Evolutionary conservation across 2,888 invertebrate genomes (phyloP), one percentile per base, ranked within the genome.

Genomic region (Hybos culiciformis): DNA sequence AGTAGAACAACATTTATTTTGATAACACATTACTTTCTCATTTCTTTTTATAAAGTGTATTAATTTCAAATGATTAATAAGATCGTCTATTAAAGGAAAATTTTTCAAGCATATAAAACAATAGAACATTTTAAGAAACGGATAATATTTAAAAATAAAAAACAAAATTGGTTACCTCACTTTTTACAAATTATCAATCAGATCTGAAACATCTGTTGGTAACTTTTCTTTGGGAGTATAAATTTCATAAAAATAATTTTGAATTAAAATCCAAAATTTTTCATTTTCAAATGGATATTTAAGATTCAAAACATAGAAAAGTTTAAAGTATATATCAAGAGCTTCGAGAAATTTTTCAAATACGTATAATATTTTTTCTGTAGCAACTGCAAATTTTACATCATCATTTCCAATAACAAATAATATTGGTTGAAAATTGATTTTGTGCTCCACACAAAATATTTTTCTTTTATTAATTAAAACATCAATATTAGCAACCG

Each of bases 161-260:
- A n/a, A n/a, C n/a, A n/a, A n/a, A n/a, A n/a, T n/a, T n/a, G n/a
- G n/a, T n/a, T n/a, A n/a, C n/a, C n/a, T n/a, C 18, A 39, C 24
- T 19, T 31, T 29, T 26, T 39, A 26, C n/a, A 23, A 39, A 19
- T 19, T 39, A 19, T 29, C 29, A 31, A 23, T 39, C 29, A 15
- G 24, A 33, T 33, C 18, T 33, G 6, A 5, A 7, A 33, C n/a
- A 33, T 15, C 6, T 33, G 18, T 33, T 29, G 32, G 20, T 17
- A 19, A 31, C 12, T 31, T 29, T 14, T 33, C 23, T 15, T 33
- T 21, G 14, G 41, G 15, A 17, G 18, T 14, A 19, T 32, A 23
- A 21, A 41, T 41, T 21, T 31, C 41, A 41, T 41, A 34, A 39
- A 39, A 39, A 39, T 29, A 39, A 41, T 29, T n/a, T 41, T 34